Percentiles rank a stretch among this genome's conserved stretches.
phyloP scores from a whole-genome alignment of 2,888 invertebrate genomes.

The Apotomis capreana region DNA sequence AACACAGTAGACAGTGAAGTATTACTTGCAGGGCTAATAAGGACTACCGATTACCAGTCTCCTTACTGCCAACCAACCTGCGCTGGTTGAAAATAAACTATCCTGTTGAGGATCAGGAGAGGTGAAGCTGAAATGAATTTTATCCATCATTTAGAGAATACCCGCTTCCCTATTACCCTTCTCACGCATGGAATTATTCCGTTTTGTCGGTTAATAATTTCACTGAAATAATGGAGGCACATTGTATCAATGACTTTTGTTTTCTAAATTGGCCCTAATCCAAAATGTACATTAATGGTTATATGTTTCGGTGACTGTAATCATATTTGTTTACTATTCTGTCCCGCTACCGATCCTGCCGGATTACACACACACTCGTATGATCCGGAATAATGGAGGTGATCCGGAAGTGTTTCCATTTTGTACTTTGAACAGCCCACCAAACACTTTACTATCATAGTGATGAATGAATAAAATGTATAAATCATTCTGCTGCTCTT shows the following conservation, averaged over 20 bases:
- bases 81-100: slow-evolving; percentile 70
- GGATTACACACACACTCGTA: too few relatives aligned
- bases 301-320: not conserved
- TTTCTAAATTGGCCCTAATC: slow-evolving; percentile 4
- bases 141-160: slow-evolving; percentile 60
- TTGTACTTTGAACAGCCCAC: too few relatives aligned
- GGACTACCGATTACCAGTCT: slow-evolving; percentile 74
- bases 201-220: slow-evolving; percentile 42
- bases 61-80: slow-evolving; percentile 74
- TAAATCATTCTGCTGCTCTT: too few relatives aligned
- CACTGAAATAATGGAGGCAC: not conserved
- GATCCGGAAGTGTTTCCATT: too few relatives aligned
- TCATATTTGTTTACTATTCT: not conserved
- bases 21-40: slow-evolving; percentile 75
- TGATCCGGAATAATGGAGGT: too few relatives aligned
- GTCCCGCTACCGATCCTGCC: not conserved
- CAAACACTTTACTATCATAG: too few relatives aligned
- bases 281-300: not conserved
- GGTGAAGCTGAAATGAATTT: slow-evolving; percentile 62
- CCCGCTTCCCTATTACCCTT: slow-evolving; percentile 52
- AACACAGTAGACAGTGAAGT: slow-evolving; percentile 55
- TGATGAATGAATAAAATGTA: too few relatives aligned
- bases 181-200: slow-evolving; percentile 52
- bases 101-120: slow-evolving; percentile 59
- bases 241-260: slow-evolving; percentile 2